phyloP scores from a whole-genome alignment of 2,797 vertebrate species.

The Macropus fuliginosus region DNA sequence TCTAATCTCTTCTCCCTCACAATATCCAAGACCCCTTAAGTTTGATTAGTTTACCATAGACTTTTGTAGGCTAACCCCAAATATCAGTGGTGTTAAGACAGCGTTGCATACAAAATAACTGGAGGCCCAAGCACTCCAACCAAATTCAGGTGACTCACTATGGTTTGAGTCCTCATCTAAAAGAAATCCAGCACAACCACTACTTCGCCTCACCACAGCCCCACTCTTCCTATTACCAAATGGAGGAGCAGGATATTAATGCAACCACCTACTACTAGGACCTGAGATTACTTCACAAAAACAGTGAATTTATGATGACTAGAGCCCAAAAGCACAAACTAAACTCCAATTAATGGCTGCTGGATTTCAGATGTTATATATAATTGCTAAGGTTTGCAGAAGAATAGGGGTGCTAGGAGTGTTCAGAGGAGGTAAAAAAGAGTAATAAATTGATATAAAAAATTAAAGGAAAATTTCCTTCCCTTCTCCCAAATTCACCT shows the following conservation, averaged over 20 bases:
- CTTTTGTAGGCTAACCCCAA: constrained; percentile 65
- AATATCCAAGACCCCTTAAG: constrained; percentile 48
- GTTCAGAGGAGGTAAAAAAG: neutral
- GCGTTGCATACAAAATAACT: constrained; percentile 60
- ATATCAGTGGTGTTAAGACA: constrained; percentile 57
- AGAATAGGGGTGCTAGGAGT: neutral
- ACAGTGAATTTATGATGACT: constrained; percentile 57
- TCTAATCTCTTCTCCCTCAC: constrained; percentile 39
- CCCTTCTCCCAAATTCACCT: neutral
- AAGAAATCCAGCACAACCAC: constrained; percentile 42
- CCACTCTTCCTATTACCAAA: constrained; percentile 46
- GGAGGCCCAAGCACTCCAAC: constrained; percentile 47
- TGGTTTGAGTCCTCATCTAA: constrained; percentile 31
- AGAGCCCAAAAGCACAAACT: constrained; percentile 50
- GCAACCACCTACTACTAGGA: constrained; percentile 68
- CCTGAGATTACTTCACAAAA: constrained; percentile 58
- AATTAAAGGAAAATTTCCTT: neutral
- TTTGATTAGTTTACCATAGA: constrained; percentile 63
- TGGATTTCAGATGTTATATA: constrained; percentile 1
- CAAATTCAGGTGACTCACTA: constrained; percentile 33
- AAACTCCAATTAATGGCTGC: constrained; percentile 52
- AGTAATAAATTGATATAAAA: neutral
- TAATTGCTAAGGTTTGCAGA: neutral
- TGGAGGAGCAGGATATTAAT: constrained; percentile 68
- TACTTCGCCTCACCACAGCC: constrained; percentile 52